These are phyloP conservation scores for Noctua pronuba DNA, from an alignment of 2,888 invertebrate species.

Conservation along the genomic window DNA sequence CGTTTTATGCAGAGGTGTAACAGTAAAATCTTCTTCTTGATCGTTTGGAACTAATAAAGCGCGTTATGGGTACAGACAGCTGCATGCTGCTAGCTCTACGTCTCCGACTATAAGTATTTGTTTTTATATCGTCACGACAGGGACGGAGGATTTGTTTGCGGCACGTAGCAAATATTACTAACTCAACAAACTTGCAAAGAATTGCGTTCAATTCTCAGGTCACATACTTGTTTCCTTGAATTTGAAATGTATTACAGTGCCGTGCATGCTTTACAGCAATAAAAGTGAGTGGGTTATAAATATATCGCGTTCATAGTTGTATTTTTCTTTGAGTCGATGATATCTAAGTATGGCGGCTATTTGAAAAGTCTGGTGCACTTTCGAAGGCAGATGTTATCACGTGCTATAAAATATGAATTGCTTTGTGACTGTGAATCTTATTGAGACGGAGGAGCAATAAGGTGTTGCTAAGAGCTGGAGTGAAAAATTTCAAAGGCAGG, in stretches of 20 bases:
- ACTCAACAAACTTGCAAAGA: constrained; percentile 62
- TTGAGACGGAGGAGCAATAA: constrained; percentile 13
- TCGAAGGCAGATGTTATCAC: constrained; percentile 11
- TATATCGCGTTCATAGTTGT: constrained; percentile 41
- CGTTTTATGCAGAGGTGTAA: constrained; percentile 69
- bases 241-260: constrained; percentile 56
- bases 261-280: constrained; percentile 53
- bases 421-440: constrained; percentile 17
- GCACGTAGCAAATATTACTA: constrained; percentile 65
- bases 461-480: neutral
- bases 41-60: constrained; percentile 67
- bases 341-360: constrained; percentile 16
- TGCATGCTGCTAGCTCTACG: constrained; percentile 48
- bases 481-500: neutral
- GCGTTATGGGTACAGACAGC: constrained; percentile 61
- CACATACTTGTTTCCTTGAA: constrained; percentile 53
- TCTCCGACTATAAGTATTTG: constrained; percentile 54
- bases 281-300: constrained; percentile 55
- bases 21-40: constrained; percentile 69
- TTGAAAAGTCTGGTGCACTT: constrained; percentile 16
- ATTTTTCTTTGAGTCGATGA: constrained; percentile 45
- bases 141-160: constrained; percentile 57
- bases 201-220: constrained; percentile 64
- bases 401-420: constrained; percentile 30
- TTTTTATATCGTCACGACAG: constrained; percentile 60